These are phyloP conservation scores for Leptosomus discolor DNA, from an alignment of 2,113 vertebrate genomes.

Conservation along the genomic window DNA sequence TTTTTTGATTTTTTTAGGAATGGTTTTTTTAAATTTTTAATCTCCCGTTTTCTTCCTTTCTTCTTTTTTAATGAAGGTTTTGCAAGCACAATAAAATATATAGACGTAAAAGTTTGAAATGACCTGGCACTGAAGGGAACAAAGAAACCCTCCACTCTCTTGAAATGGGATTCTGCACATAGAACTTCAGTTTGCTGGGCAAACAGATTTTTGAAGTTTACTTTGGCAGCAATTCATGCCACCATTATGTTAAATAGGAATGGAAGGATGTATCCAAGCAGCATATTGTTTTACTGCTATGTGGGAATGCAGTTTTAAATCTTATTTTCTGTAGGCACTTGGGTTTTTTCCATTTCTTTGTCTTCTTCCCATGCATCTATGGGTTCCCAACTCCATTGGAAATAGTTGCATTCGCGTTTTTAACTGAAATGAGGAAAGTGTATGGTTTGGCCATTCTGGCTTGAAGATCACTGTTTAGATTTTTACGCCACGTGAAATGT, in stretches of 20 bases:
- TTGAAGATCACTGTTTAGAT: neutral
- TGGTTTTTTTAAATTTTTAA: neutral
- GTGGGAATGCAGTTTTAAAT: neutral
- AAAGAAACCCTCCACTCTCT: slow-evolving; percentile 1
- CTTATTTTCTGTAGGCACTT: neutral
- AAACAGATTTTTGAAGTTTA: slow-evolving; percentile 24
- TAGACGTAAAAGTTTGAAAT: neutral
- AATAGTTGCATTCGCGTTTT: neutral
- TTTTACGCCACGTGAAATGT: neutral
- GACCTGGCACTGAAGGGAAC: neutral
- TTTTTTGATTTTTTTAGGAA: neutral
- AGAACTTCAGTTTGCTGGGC: neutral
- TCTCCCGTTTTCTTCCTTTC: neutral
- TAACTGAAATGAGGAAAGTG: neutral
- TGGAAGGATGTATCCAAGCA: neutral
- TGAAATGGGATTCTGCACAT: neutral
- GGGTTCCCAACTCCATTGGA: neutral
- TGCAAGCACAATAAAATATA: neutral
- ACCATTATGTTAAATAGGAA: neutral
- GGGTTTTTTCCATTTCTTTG: neutral
- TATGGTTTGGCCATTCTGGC: neutral
- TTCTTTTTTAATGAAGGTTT: neutral
- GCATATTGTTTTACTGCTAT: neutral
- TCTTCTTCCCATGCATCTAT: neutral
- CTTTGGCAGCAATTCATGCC: slow-evolving; percentile 3